These are phyloP conservation scores for Platalea minor DNA, from an alignment of 2,797 vertebrate genomes.

Conservation along the genomic window DNA sequence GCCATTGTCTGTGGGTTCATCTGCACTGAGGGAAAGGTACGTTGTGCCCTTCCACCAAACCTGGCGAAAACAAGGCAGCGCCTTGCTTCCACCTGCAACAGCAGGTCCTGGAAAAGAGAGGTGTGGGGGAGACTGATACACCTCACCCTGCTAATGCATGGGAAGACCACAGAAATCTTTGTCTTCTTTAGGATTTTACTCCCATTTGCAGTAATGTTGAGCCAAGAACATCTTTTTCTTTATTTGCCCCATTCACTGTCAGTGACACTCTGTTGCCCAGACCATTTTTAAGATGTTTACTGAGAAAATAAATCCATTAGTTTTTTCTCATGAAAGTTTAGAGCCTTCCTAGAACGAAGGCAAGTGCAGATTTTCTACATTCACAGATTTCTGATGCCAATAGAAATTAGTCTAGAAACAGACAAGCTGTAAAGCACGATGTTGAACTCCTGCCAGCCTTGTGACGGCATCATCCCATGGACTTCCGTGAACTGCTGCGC, in stretches of 20 bases:
- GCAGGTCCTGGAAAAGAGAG: neutral
- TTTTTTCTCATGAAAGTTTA: neutral
- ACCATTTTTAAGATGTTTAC: neutral
- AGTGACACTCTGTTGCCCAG: neutral
- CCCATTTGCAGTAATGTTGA: neutral
- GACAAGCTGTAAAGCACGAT: constrained; percentile 34
- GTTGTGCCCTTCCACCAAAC: neutral
- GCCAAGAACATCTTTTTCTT: neutral
- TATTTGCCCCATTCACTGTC: neutral
- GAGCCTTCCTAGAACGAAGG: neutral
- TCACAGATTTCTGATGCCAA: constrained; percentile 5
- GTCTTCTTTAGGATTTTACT: neutral
- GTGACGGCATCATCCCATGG: neutral
- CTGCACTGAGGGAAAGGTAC: neutral
- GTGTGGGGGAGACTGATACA: neutral
- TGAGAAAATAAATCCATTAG: neutral
- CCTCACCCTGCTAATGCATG: neutral
- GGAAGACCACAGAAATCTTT: neutral
- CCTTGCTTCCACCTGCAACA: neutral
- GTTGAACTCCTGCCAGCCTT: constrained; percentile 39
- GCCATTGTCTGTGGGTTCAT: neutral
- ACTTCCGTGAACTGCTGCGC: neutral
- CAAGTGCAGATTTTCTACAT: neutral
- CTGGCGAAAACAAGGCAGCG: neutral
- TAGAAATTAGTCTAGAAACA: neutral